A percentile compares a stretch with the other conserved stretches of the same genome.
Conservation (phyloP, 2,797 vertebrate genomes). For the Anabas testudineus region DNA sequence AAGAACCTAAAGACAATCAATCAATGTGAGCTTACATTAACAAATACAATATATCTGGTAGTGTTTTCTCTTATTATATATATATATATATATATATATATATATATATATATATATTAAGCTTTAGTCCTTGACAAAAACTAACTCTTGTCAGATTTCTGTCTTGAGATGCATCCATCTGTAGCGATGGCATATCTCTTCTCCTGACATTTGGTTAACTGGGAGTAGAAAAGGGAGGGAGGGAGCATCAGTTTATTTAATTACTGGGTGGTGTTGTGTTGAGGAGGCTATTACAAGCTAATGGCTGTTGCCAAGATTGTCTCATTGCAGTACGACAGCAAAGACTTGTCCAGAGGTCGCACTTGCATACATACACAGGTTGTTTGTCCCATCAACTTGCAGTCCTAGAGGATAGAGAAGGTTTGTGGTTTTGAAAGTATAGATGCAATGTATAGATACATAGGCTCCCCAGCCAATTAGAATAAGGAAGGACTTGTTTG, state of each 20-base stretch:
- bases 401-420: background rate
- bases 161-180: conserved; percentile 14
- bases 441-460: background rate
- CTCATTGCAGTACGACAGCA: conserved; percentile 21
- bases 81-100: no score
- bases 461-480: background rate
- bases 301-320: conserved; percentile 38
- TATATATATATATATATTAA: no score
- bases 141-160: conserved; percentile 20
- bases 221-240: conserved; percentile 27
- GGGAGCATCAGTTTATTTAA: conserved; percentile 47
- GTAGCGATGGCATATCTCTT: conserved; percentile 4
- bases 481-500: conserved; percentile 30
- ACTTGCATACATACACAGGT: background rate
- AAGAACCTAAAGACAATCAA: background rate
- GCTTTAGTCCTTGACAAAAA: conserved; percentile 16
- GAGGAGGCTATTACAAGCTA: conserved; percentile 56
- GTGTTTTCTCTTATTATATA: background rate
- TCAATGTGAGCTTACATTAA: background rate
- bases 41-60: background rate
- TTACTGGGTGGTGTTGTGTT: conserved; percentile 50
- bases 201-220: conserved; percentile 47
- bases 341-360: conserved; percentile 14
- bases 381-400: background rate
- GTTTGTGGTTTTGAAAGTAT: background rate